These are phyloP conservation scores for Gonioctena quinquepunctata DNA, from an alignment of 1,140 invertebrate genomes.

Conservation along the genomic window DNA sequence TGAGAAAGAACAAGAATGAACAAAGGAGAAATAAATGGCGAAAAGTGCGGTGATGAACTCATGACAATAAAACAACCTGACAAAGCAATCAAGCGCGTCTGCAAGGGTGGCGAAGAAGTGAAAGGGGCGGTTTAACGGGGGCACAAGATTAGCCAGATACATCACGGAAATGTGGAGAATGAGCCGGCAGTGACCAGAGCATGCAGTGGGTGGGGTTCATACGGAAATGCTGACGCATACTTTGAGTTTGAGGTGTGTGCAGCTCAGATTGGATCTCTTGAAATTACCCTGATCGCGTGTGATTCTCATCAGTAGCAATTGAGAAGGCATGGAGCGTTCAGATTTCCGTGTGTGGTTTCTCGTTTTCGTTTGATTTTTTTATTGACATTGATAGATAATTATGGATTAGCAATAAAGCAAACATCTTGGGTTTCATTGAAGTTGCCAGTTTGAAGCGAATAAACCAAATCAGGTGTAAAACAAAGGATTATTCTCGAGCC, in stretches of 20 bases:
- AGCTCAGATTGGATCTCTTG: neutral
- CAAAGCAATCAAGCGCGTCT: slow-evolving; percentile 46
- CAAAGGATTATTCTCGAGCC: no score
- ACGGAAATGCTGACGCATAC: neutral
- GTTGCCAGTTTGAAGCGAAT: no score
- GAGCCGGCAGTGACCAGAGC: neutral
- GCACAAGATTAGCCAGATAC: slow-evolving; percentile 49
- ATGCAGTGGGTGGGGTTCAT: no score
- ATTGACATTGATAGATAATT: no score
- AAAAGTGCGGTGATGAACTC: slow-evolving; percentile 36
- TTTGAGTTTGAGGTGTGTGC: neutral
- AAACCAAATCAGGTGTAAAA: no score
- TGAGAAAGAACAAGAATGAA: neutral
- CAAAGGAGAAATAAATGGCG: slow-evolving; percentile 34
- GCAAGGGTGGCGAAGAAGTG: slow-evolving; percentile 24
- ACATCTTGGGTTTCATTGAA: no score
- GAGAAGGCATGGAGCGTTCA: no score
- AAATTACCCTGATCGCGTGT: neutral
- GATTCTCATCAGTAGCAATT: no score
- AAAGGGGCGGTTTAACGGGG: slow-evolving; percentile 3
- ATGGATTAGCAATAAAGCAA: no score
- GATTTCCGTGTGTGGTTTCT: no score
- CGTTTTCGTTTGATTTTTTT: no score
- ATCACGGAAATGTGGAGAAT: slow-evolving; percentile 35
- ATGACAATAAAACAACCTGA: slow-evolving; percentile 50